A percentile compares a stretch with the other conserved stretches of the same genome.
phyloP scores from a whole-genome alignment of 2,113 vertebrate species.

The Equus przewalskii region DNA sequence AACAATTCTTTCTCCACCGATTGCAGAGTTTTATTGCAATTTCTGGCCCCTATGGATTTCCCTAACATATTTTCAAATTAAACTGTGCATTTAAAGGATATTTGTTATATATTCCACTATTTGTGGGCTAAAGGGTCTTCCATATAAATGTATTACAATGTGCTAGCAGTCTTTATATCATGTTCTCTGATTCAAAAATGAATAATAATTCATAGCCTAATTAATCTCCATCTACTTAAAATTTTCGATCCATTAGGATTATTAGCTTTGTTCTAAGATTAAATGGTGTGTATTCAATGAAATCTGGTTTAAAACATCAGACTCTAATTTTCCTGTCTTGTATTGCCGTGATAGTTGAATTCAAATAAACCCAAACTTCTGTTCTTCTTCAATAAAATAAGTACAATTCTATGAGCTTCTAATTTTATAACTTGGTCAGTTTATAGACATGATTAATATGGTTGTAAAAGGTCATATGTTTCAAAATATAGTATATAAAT shows the following conservation, averaged over 20 bases:
- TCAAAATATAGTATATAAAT: neutral
- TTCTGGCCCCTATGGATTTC: neutral
- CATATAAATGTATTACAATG: neutral
- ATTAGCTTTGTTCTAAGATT: neutral
- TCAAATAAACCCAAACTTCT: neutral
- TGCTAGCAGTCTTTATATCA: neutral
- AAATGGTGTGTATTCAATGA: neutral
- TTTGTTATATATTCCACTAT: neutral
- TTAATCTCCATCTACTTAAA: conserved; percentile 20
- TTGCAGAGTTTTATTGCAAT: neutral
- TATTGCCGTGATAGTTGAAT: neutral
- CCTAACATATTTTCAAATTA: neutral
- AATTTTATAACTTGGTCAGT: neutral
- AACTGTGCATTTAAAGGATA: neutral
- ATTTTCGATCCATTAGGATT: neutral
- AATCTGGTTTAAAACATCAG: neutral
- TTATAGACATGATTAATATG: neutral
- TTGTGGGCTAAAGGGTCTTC: neutral
- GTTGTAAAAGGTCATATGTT: neutral
- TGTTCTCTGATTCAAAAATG: neutral
- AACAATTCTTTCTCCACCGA: neutral
- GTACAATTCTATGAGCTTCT: neutral
- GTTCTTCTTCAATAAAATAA: neutral
- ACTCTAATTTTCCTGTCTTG: neutral
- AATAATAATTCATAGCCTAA: neutral